Conservation (phyloP, 2,888 invertebrate genomes). For the Sminthurinus aureus region DNA sequence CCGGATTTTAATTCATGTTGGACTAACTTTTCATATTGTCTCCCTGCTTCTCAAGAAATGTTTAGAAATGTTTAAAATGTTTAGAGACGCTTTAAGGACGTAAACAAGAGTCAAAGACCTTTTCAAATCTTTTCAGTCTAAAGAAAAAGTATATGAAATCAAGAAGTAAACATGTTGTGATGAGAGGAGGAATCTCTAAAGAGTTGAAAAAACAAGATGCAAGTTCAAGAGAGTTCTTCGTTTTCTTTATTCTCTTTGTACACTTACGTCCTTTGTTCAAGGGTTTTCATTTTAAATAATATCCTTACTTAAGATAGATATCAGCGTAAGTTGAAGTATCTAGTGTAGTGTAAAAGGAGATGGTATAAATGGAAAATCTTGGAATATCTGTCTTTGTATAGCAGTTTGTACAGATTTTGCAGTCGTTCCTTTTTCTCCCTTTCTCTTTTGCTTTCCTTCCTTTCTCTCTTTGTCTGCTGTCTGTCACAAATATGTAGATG, state of each 20-base stretch:
- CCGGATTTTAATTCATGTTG: no score
- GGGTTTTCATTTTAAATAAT: background rate
- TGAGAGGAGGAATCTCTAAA: background rate
- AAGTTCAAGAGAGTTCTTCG: conserved; percentile 10
- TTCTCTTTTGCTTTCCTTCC: background rate
- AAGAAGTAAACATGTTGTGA: background rate
- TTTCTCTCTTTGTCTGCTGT: background rate
- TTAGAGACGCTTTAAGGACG: no score
- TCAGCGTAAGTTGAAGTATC: no score
- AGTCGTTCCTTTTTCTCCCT: background rate
- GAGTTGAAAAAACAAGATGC: background rate
- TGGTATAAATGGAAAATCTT: background rate
- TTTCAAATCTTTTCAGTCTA: no score
- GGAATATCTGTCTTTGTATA: conserved; percentile 11
- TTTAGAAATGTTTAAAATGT: no score
- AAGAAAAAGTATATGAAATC: no score
- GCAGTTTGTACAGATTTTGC: background rate
- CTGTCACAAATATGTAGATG: background rate
- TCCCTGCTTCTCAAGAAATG: no score
- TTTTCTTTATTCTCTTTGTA: background rate
- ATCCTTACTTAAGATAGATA: no score
- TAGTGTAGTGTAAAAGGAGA: background rate
- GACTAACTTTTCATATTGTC: no score
- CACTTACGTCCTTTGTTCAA: background rate
- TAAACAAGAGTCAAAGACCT: no score